A percentile compares a stretch with the other conserved stretches of the same genome.
Evolutionary conservation across 1,140 invertebrate genomes (phyloP).

Genomic region (Melipona quadrifasciata): DNA sequence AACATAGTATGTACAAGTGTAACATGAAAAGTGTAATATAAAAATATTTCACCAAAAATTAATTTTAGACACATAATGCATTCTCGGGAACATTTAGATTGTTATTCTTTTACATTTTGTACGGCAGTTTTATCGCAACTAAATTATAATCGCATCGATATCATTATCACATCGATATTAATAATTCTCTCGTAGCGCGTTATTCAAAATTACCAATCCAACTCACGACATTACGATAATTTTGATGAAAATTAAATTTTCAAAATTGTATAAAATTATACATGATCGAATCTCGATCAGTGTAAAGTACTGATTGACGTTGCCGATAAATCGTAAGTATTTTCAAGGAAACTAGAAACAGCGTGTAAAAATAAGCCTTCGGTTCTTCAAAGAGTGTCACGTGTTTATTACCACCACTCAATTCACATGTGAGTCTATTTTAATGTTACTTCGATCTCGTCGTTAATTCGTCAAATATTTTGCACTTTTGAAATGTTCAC

Average conservation of each 20-base stretch:
- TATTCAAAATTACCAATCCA: neutral
- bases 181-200: neutral
- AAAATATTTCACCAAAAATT: neutral
- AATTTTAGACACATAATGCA: neutral
- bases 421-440: conserved; percentile 31
- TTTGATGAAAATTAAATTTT: neutral
- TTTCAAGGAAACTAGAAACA: neutral
- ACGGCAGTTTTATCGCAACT: neutral
- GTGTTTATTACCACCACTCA: conserved; percentile 32
- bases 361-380: neutral
- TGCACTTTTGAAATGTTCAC: conserved; percentile 30
- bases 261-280: no score
- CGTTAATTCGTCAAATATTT: conserved; percentile 19
- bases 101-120: neutral
- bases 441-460: conserved; percentile 20
- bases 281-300: no score
- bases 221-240: neutral
- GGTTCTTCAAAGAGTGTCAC: conserved; percentile 11
- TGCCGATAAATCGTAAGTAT: neutral
- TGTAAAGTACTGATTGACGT: neutral
- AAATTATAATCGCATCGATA: neutral
- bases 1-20: no score
- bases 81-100: neutral
- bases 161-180: no score
- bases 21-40: neutral